Percentiles rank a stretch among this genome's conserved stretches.
These are phyloP conservation scores for Malaclemys terrapin DNA, from an alignment of 2,113 vertebrate species.

Conservation along the genomic window DNA sequence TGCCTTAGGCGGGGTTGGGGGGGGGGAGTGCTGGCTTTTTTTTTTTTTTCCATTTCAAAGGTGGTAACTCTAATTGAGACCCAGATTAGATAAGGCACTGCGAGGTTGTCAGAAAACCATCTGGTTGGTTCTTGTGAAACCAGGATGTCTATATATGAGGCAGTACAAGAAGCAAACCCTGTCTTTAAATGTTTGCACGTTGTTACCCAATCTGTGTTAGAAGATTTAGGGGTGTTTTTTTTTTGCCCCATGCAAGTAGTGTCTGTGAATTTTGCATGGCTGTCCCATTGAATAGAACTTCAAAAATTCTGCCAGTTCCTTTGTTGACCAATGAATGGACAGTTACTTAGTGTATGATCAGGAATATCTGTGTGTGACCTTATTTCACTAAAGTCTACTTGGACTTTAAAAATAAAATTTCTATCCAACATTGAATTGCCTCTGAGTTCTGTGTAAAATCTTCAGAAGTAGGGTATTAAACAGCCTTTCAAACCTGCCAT, in stretches of 20 bases:
- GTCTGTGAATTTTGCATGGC: too few relatives aligned
- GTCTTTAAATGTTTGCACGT: not conserved
- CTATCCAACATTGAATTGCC: not conserved
- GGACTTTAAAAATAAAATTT: not conserved
- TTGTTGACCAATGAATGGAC: not conserved
- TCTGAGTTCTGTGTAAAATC: not conserved
- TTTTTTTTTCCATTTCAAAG: too few relatives aligned
- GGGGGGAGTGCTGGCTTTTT: too few relatives aligned
- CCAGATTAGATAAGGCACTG: not conserved
- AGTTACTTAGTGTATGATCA: not conserved
- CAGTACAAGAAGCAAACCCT: not conserved
- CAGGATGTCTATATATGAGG: not conserved
- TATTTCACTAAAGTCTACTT: not conserved
- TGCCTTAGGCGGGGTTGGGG: too few relatives aligned
- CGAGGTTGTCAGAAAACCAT: not conserved
- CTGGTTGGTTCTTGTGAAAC: not conserved
- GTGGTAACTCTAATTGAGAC: not conserved
- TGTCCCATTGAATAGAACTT: not conserved
- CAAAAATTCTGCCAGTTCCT: not conserved
- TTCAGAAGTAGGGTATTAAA: not conserved
- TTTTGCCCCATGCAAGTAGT: too few relatives aligned
- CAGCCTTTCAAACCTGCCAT: not conserved
- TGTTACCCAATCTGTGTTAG: not conserved
- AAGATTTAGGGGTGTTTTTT: not conserved
- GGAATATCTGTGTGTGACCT: rapidly evolving